Evolutionary conservation across 2,888 invertebrate species (phyloP).

Genomic region (Chrysina gloriosa): DNA sequence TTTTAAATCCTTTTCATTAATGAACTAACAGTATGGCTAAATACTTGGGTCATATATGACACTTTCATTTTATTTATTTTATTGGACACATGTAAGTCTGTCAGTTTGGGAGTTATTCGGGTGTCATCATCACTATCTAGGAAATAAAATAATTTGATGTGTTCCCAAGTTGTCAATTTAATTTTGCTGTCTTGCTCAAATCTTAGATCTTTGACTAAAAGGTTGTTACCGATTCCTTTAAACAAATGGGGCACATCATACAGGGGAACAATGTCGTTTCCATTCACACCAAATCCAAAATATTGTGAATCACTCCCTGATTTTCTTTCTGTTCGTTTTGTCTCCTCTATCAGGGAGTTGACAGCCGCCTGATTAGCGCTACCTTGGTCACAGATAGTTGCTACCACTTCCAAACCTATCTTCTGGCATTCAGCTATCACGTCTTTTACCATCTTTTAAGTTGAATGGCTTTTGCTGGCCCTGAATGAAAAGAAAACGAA

Average conservation of each 20-base stretch:
- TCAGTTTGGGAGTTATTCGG: conserved; percentile 25
- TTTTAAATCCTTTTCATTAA: conserved; percentile 28
- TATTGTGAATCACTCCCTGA: not conserved
- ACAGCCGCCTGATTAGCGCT: conserved; percentile 43
- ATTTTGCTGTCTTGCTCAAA: not conserved
- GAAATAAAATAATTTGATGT: conserved; percentile 36
- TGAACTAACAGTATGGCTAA: conserved; percentile 30
- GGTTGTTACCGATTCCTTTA: conserved; percentile 41
- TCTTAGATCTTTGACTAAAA: conserved; percentile 16
- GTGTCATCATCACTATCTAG: conserved; percentile 36
- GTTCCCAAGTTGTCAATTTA: conserved; percentile 29
- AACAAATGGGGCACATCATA: conserved; percentile 43
- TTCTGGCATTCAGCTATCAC: conserved; percentile 38
- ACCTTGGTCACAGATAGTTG: conserved; percentile 49
- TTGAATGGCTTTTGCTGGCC: conserved; percentile 20
- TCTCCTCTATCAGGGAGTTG: conserved; percentile 26
- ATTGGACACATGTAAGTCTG: conserved; percentile 34
- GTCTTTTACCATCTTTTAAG: conserved; percentile 9
- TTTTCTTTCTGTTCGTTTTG: not conserved
- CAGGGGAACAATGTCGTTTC: conserved; percentile 32
- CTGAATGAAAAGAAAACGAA: conserved; percentile 26
- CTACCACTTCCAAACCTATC: conserved; percentile 45
- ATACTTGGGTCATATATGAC: conserved; percentile 37
- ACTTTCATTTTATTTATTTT: too few species aligned
- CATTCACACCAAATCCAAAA: conserved; percentile 18